Evolutionary conservation across 2,797 vertebrate genomes (phyloP), one percentile per base, ranked within the genome.

Genomic region (Lepidocolaptes lacrymiger): DNA sequence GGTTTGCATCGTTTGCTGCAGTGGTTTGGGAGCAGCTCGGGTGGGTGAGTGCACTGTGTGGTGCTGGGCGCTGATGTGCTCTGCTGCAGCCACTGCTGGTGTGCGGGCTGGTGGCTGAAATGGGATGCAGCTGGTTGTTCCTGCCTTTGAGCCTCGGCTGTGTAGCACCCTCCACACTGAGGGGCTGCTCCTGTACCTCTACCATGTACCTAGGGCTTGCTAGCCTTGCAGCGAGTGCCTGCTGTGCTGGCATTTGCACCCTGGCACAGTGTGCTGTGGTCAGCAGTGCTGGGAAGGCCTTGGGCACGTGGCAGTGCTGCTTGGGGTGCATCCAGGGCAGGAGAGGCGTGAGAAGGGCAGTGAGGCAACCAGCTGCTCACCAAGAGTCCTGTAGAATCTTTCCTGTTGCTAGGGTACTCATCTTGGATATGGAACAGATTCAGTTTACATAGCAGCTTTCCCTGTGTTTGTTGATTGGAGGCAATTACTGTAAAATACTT

Each of bases 401-500:
- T 56, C 56, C 48, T 44, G 48, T 82, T 87, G 91, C 67, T 34
- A 51, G 30, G 75, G 81, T 18, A 76, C 32, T 67, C 2, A 0
- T 43, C 86, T 58, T 14, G 8, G 37, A 52, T 80, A 9, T 28
- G 76, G 44, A 67, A 36, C 44, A 22, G n/a, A 37, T 8, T 27
- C 2, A 1, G 48, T 63, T 64, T 73, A 28, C 9, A 2, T 30
- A 83, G 59, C 23, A 6, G 71, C 83, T 90, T 55, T 72, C 73
- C 49, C 8, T 0, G 28, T 92, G 89, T 95, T 96, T 83, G 89
- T 85, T 95, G 93, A 94, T 95, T 92, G 87, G 84, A 94, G 41
- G 72, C 85, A 96, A 93, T 96, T 96, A 95, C 72, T 77, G 41
- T 77, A 80, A 89, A 93, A 89, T 96, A 92, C 95, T 96, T 96